These are phyloP conservation scores for Catharus bicknelli DNA, from an alignment of 2,113 vertebrate genomes.

Conservation along the genomic window DNA sequence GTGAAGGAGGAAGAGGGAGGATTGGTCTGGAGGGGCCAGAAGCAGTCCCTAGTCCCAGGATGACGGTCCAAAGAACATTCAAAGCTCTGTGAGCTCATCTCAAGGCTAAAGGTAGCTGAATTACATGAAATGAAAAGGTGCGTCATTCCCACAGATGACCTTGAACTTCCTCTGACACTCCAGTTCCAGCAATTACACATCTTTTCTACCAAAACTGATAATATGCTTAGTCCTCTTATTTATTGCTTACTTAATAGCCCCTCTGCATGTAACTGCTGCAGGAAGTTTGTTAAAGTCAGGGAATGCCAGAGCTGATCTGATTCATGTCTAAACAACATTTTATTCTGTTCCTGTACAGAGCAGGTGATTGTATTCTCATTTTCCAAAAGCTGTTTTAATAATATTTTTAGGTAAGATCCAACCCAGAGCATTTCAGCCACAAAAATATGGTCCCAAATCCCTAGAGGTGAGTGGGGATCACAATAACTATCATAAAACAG, in stretches of 20 bases:
- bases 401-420: not conserved
- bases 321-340: not conserved
- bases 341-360: not conserved
- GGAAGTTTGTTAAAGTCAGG: not conserved
- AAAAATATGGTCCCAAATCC: not conserved
- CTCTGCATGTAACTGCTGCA: not conserved
- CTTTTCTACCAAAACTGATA: not conserved
- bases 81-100: not conserved
- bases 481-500: not conserved
- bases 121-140: fast-evolving
- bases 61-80: not conserved
- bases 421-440: not conserved
- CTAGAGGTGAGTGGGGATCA: not conserved
- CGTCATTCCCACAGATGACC: not conserved
- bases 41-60: not conserved
- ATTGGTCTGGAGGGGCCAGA: not conserved
- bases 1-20: not conserved
- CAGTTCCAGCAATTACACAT: not conserved
- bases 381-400: not conserved
- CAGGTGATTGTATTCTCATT: not conserved
- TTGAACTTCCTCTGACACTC: not conserved
- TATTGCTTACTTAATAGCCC: not conserved
- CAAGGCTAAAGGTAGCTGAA: not conserved
- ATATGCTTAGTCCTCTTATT: not conserved
- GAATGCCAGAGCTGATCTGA: not conserved